phyloP scores from a whole-genome alignment of 2,113 vertebrate species.

The Oriolus oriolus region DNA sequence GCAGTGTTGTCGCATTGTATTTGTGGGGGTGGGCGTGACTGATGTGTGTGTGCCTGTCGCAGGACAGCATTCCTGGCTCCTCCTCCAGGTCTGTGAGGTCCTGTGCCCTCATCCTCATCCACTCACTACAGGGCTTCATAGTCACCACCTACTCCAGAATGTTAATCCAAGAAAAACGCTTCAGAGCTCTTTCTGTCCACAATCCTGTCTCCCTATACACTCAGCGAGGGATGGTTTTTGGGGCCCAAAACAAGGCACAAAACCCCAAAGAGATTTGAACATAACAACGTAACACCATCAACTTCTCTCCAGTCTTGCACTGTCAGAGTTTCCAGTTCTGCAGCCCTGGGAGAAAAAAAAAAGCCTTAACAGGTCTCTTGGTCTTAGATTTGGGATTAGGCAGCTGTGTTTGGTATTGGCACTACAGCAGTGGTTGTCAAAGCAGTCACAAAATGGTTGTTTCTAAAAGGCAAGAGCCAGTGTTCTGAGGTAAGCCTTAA shows the following conservation, averaged over 20 bases:
- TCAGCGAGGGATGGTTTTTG: not conserved
- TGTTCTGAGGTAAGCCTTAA: not conserved
- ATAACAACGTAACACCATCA: not conserved
- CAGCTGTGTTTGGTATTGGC: not conserved
- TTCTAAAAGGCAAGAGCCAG: not conserved
- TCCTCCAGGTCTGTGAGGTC: not conserved
- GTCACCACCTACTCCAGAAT: accelerated
- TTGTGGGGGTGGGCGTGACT: not conserved
- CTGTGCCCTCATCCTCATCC: not conserved
- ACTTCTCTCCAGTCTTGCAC: not conserved
- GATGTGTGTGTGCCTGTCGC: accelerated
- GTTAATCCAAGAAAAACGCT: not conserved
- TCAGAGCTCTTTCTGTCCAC: not conserved
- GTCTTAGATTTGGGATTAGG: not conserved
- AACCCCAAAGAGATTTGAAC: not conserved
- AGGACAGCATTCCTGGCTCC: not conserved
- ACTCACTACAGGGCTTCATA: not conserved
- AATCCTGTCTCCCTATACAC: not conserved
- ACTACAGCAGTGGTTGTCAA: not conserved
- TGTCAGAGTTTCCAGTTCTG: not conserved
- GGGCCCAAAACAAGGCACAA: not conserved
- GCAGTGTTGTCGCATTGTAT: not conserved
- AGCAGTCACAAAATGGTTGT: not conserved
- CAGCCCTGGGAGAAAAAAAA: not conserved
- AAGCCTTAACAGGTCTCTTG: not conserved